Conservation (phyloP, 2,888 invertebrate species). For the Sphaerophoria taeniata region DNA sequence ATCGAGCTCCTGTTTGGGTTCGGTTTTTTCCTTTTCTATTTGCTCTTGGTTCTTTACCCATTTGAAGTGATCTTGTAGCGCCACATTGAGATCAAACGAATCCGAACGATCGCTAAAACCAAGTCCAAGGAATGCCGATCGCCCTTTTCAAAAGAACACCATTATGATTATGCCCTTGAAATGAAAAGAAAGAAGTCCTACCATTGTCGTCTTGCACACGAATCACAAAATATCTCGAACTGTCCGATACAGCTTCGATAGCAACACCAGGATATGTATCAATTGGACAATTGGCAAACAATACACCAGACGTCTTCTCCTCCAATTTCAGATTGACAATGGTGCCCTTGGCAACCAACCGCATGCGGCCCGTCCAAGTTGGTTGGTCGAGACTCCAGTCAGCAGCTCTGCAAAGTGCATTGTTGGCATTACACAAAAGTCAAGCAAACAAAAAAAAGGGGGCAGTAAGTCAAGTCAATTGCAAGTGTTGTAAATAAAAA, state of each 20-base stretch:
- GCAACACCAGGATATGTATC: constrained; percentile 97
- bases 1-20: constrained; percentile 92
- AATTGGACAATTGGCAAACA: constrained; percentile 98
- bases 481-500: constrained; percentile 5
- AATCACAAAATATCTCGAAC: constrained; percentile 98
- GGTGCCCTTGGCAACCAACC: constrained; percentile 94
- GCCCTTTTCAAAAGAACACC: constrained; percentile 83
- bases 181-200: constrained; percentile 77
- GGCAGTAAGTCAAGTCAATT: constrained; percentile 45
- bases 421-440: constrained; percentile 54
- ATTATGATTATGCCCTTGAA: constrained; percentile 40
- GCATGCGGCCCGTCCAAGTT: constrained; percentile 99
- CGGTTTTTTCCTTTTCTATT: constrained; percentile 91
- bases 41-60: constrained; percentile 93
- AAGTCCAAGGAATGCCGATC: constrained; percentile 97
- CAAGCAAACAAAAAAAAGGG: constrained; percentile 16
- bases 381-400: constrained; percentile 99
- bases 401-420: constrained; percentile 90
- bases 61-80: constrained; percentile 99
- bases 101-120: constrained; percentile 99
- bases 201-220: constrained; percentile 97
- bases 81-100: constrained; percentile 99
- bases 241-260: constrained; percentile 97
- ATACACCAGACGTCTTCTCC: constrained; percentile 95
- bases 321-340: constrained; percentile 96